Base-by-base conservation (phyloP, 2,797 vertebrate species). In the Numenius phaeopus region DNA sequence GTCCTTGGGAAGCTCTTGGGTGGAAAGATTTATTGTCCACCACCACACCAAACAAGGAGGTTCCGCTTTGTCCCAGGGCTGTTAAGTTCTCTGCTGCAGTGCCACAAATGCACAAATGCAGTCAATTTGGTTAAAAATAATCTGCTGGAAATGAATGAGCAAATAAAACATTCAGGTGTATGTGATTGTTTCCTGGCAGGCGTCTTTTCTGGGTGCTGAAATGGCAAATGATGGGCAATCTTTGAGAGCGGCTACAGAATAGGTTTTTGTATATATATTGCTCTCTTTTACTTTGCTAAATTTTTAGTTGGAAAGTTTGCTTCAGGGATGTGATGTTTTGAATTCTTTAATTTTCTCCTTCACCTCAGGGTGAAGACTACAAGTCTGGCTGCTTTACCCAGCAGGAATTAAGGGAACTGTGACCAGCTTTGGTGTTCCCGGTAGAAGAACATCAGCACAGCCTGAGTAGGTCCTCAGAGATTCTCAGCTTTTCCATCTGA, bases 351-450 rank as follows among this genome's bases (percentile, higher is more conserved):
- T 75, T 50, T 78, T 52, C 4, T 9, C 21, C 52, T 49, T 58
- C 47, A 14, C 27, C 26, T 80, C 49, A 91, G 62, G 27, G 24
- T 47, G 21, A 89, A 80, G 50, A 44, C 27, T 22, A 0, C 9
- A 44, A 58, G 7, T 32, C 18, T 0, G 0, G 40, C 46, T 65
- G 40, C 42, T 72, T 83, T 61, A 80, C 20, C 30, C 34, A 14
- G 22, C 0, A 0, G 42, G 54, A 19, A 24, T 22, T 5, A 30
- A 62, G 42, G 52, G 55, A 70, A 22, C 21, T 1, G 37, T 50
- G 50, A n/a, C 40, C 0, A 0, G 11, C 20, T 22, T 44, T 7
- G 3, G 19, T 4, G 4, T 34, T 88, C 18, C 37, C 1, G 1
- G 19, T 3, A 26, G 79, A 24, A 40, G 44, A 30, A 42, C 23